Conservation (phyloP, 1,140 invertebrate species). For the Drosophila pectinifera region DNA sequence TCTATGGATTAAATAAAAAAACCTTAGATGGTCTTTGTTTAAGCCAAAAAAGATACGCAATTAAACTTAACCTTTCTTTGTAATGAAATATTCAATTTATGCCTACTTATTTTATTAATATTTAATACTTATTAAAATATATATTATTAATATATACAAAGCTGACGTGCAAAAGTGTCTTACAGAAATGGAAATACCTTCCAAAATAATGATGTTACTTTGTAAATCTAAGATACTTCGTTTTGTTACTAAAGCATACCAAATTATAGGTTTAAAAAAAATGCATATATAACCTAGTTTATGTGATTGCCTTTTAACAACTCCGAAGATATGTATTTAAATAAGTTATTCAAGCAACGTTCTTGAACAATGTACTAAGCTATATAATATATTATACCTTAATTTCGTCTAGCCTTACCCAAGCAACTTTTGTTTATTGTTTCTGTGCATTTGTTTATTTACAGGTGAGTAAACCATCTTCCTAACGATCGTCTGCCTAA, state of each 20-base stretch:
- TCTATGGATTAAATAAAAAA: too few relatives aligned
- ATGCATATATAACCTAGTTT: not conserved
- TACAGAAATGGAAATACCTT: too few relatives aligned
- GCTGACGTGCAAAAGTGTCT: too few relatives aligned
- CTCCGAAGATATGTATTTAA: not conserved
- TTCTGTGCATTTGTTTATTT: conserved; percentile 12
- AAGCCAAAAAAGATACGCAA: too few relatives aligned
- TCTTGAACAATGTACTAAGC: not conserved
- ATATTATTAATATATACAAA: too few relatives aligned
- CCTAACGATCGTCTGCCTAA: conserved; percentile 7
- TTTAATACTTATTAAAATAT: too few relatives aligned
- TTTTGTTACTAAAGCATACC: not conserved
- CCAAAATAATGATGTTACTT: not conserved
- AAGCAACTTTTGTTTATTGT: conserved; percentile 2
- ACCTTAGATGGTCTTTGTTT: too few relatives aligned
- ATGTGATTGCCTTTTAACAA: not conserved
- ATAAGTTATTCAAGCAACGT: not conserved
- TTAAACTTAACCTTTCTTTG: too few relatives aligned
- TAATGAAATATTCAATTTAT: too few relatives aligned
- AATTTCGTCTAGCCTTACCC: not conserved
- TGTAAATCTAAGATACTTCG: not conserved
- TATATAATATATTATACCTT: not conserved
- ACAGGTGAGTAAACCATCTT: conserved; percentile 56
- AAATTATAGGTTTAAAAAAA: not conserved
- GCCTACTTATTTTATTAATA: too few relatives aligned